Evolutionary conservation across 2,888 invertebrate species (phyloP).

Genomic region (Danaus chrysippus): DNA sequence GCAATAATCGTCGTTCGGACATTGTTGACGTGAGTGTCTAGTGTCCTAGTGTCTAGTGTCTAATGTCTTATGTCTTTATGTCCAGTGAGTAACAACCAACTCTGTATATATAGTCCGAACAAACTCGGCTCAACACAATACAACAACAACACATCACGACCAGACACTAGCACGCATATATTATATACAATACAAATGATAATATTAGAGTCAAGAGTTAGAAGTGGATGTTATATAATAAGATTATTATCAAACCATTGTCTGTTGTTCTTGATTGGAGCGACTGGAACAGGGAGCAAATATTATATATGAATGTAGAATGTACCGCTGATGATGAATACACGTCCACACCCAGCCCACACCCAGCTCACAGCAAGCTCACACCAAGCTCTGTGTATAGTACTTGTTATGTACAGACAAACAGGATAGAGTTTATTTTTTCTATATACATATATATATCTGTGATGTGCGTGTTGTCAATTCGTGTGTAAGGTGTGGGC

Average conservation of each 20-base stretch:
- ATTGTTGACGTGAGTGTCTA: not conserved
- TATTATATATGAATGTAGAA: constrained; percentile 28
- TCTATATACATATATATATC: constrained; percentile 49
- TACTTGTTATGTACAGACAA: constrained; percentile 64
- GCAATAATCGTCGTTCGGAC: constrained; percentile 36
- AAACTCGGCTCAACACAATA: too few species aligned
- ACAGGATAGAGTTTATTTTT: constrained; percentile 62
- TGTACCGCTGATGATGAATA: too few species aligned
- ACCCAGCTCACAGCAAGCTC: too few species aligned
- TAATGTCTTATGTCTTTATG: not conserved
- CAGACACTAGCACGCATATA: too few species aligned
- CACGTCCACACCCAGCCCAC: too few species aligned
- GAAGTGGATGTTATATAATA: constrained; percentile 47
- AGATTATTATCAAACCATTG: constrained; percentile 46
- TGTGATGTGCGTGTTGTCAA: constrained; percentile 73
- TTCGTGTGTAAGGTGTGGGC: constrained; percentile 39
- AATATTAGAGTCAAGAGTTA: constrained; percentile 29
- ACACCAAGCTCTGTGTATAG: constrained; percentile 27
- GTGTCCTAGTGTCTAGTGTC: not conserved
- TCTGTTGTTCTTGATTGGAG: constrained; percentile 62
- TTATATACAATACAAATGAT: too few species aligned
- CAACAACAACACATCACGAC: too few species aligned
- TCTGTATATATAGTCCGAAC: too few species aligned
- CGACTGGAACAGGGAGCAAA: constrained; percentile 49
- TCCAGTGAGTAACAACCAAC: too few species aligned